Evolutionary conservation across 1,140 invertebrate genomes (phyloP), one percentile per base, ranked within the genome.

Genomic region (Neodiprion fabricii): DNA sequence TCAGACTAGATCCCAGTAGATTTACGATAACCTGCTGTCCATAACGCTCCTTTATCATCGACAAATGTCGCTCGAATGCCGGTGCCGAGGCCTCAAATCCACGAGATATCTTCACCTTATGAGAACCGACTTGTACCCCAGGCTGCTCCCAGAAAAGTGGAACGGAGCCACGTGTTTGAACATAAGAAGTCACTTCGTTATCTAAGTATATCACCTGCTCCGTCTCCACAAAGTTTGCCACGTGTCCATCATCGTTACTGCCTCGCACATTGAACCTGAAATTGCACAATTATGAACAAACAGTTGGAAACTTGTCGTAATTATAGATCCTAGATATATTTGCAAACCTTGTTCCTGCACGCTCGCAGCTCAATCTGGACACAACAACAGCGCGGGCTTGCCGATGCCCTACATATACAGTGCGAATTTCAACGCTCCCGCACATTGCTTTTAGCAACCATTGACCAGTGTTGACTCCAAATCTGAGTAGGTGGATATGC

Each of bases 211-310:
- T 96, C 1, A 96, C 92, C 90, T 99, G 99, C 89, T 99, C 99
- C 0, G 98, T 99, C 92, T 99, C 99, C 10, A 99, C 98, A 92
- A 99, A 99, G 91, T 99, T 99, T 2, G 99, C 99, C 50, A 99
- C 98, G 90, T 99, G 95, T 0, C 99, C 99, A 86, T 99, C 96
- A 90, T 99, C 98, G 89, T 99, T 99, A 53, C 94, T 96, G n/a
- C 99, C 99, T 79, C 99, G 91, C 0, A 99, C 98, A 90, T 99
- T 99, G 85, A 99, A 99, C 77, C 96, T 92, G 17, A 77, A 71
- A 74, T 74, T 17, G 68, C 28, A 76, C 67, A 71, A 74, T 65
- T 48, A 23, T 14, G 9, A 67, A 75, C 40, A 69, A 50, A 66
- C 10, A 40, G 28, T 40, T 5, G 28, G 28, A 40, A 40, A 40